These are phyloP conservation scores for Drosophila burlai DNA, from an alignment of 1,140 invertebrate species.

Conservation along the genomic window DNA sequence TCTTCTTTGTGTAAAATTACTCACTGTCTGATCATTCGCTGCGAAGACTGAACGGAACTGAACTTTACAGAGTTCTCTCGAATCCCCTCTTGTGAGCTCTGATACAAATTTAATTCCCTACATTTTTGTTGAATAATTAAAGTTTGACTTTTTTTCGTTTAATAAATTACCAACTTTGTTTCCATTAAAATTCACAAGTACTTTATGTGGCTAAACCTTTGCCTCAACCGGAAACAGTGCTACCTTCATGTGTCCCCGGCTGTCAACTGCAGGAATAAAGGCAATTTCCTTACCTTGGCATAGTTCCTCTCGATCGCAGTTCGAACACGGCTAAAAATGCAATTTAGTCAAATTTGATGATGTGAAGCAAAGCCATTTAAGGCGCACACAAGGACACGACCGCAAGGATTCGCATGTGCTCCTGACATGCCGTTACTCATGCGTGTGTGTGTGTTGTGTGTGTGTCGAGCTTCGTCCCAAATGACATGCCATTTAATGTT, in stretches of 20 bases:
- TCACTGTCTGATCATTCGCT: no score
- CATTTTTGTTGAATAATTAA: not conserved
- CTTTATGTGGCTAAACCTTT: not conserved
- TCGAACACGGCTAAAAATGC: conserved; percentile 54
- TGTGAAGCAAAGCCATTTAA: conserved; percentile 54
- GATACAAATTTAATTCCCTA: no score
- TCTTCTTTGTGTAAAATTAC: no score
- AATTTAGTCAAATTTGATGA: conserved; percentile 73
- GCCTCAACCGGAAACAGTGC: not conserved
- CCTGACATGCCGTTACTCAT: conserved; percentile 56
- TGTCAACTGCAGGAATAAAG: conserved; percentile 22
- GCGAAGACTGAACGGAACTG: no score
- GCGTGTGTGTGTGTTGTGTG: conserved; percentile 38
- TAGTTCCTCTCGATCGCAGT: conserved; percentile 60
- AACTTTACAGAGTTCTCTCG: no score
- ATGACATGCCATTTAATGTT: conserved; percentile 84
- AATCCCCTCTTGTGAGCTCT: no score
- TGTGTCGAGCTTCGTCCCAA: conserved; percentile 65
- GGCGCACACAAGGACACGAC: conserved; percentile 34
- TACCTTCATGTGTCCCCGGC: not conserved
- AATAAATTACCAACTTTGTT: not conserved
- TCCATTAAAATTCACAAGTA: not conserved
- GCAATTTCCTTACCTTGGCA: conserved; percentile 11
- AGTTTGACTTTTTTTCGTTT: not conserved
- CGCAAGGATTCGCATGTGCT: conserved; percentile 44